Base-by-base conservation (phyloP, 1,140 invertebrate genomes). In the Drosophila suzukii region DNA sequence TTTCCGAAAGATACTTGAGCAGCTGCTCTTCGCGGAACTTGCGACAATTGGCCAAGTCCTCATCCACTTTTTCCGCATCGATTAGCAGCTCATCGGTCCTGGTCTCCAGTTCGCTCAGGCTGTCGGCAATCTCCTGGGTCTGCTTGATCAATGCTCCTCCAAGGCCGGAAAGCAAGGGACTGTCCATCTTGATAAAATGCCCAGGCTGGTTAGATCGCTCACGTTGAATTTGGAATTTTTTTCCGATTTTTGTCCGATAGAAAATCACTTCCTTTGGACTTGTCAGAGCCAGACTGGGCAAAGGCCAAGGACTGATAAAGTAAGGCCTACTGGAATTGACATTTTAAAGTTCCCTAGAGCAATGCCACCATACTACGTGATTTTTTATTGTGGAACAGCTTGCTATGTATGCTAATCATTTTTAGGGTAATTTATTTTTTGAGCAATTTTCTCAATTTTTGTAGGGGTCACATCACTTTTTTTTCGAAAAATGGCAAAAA, bases 1-100 rank as follows among this genome's bases (percentile, higher is more conserved):
- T 34, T 17, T 79, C 61, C 1, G 78, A 46, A 38, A 86, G 59
- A 24, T 88, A 65, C 46, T 76, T 88, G 4, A 86, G 27, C 32
- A 83, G 34, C 8, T 73, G 59, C 24, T 88, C 75, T 1, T 83
- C 60, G 1, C 81, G 84, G 0, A 63, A 63, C 13, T 55, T 65
- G 13, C 44, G 44, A 3, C 58, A 86, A 13, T 60, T 56, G 0
- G 36, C 12, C 3, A 86, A 34, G 4, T 66, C 61, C 34, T 62
- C 15, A 4, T 86, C 36, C 12, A 70, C 60, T 2, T 6, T 12
- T 6, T 60, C 24, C 0, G 62, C 56, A 1, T 83, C 79, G 11
- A 8, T 20, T 7, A 86, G 17, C 0, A 88, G 53, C 13, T 15
- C 41, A 10, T 68, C 41, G 8, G 66, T 38, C 50, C 67, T 65